Conservation (phyloP, 92 coral and sea anemone species). For the Porites evermanni region DNA sequence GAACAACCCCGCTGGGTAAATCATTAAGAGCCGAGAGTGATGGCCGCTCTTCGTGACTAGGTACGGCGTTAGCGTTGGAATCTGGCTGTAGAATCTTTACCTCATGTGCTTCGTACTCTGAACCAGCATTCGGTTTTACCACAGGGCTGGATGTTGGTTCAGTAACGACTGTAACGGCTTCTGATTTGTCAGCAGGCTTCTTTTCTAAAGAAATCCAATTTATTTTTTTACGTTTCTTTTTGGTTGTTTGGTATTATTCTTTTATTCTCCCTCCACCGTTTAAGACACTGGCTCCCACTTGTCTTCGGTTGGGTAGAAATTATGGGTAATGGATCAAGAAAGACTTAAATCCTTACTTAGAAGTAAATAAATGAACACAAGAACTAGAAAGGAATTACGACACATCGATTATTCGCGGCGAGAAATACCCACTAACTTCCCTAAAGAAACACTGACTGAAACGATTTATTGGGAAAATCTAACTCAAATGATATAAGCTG, state of each 20-base stretch:
- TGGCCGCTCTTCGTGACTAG: not conserved
- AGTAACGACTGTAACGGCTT: not conserved
- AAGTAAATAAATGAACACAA: too few species aligned
- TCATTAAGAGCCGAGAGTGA: constrained; percentile 1
- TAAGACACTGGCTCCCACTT: not conserved
- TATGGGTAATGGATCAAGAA: too few species aligned
- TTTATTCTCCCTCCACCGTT: not conserved
- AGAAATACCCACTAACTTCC: too few species aligned
- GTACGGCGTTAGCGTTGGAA: not conserved
- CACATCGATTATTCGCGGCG: too few species aligned
- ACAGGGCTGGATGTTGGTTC: constrained; percentile 21
- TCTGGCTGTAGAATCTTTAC: constrained; percentile 19
- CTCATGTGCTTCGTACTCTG: constrained; percentile 35
- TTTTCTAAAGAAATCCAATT: constrained; percentile 1
- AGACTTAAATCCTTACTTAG: too few species aligned
- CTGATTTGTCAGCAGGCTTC: constrained; percentile 21
- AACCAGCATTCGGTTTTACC: not conserved
- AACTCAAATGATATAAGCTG: too few species aligned
- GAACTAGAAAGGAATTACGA: too few species aligned
- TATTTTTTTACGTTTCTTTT: not conserved
- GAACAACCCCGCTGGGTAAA: not conserved
- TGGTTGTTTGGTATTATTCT: not conserved
- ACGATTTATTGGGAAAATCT: too few species aligned
- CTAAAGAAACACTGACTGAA: too few species aligned
- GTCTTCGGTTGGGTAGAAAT: too few species aligned